Conservation (phyloP, 2,797 vertebrate genomes). For the Channallabes apus region DNA sequence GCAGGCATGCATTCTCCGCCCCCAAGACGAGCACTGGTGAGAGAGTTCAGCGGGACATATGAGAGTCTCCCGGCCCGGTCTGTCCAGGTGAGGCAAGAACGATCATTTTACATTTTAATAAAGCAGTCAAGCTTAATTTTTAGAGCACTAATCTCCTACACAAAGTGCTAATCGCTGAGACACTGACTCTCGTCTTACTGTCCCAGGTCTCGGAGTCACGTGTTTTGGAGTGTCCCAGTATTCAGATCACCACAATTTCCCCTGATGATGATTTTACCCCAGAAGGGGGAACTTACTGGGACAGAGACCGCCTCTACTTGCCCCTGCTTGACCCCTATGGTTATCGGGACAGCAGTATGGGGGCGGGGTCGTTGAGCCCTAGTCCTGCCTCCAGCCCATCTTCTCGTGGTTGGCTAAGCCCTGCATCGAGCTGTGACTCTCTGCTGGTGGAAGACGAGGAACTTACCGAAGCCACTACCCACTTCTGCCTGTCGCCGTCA, state of each 20-base stretch:
- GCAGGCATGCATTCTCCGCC: constrained; percentile 93
- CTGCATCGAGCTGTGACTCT: constrained; percentile 87
- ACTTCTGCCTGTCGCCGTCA: constrained; percentile 79
- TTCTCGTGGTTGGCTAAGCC: constrained; percentile 87
- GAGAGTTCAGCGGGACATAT: constrained; percentile 85
- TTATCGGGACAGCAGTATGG: constrained; percentile 79
- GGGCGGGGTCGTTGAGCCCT: constrained; percentile 82
- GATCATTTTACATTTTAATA: neutral
- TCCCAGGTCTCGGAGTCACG: constrained; percentile 79
- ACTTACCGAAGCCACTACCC: constrained; percentile 79
- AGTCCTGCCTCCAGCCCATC: constrained; percentile 89
- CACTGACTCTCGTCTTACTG: neutral
- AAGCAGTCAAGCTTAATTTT: neutral
- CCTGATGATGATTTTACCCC: constrained; percentile 75
- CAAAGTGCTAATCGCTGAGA: no score
- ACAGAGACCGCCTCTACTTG: constrained; percentile 83
- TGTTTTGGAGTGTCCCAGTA: constrained; percentile 89
- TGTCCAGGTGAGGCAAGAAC: constrained; percentile 74
- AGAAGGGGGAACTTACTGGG: constrained; percentile 73
- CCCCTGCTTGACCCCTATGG: constrained; percentile 82
- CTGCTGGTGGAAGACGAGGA: constrained; percentile 89
- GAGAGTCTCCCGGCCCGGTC: constrained; percentile 87
- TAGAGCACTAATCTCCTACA: neutral
- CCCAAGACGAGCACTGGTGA: constrained; percentile 76
- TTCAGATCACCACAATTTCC: constrained; percentile 93